Percentiles rank a stretch among this genome's conserved stretches.
Conservation (phyloP, 2,888 invertebrate genomes). For the Drosophila nigritarsus region DNA sequence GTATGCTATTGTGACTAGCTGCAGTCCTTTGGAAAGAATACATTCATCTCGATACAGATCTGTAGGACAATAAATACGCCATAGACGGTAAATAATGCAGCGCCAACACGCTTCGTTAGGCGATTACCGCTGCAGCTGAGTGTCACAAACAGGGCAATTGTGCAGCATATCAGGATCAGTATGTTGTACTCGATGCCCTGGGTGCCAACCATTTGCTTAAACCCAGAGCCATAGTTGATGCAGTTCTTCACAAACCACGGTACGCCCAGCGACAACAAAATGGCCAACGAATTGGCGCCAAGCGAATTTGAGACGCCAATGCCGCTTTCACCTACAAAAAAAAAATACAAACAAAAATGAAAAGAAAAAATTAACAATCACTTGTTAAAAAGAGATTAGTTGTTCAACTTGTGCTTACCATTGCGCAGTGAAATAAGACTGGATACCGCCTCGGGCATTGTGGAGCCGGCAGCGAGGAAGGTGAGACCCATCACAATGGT, state of each 20-base stretch:
- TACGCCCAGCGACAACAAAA: conserved; percentile 92
- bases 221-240: conserved; percentile 85
- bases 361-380: background rate
- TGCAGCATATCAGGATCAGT: conserved; percentile 91
- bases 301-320: conserved; percentile 95
- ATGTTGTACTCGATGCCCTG: conserved; percentile 93
- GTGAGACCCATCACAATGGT: conserved; percentile 97
- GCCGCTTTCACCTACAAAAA: conserved; percentile 89
- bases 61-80: conserved; percentile 90
- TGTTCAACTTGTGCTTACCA: conserved; percentile 86
- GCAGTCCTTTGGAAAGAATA: conserved; percentile 86
- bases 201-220: conserved; percentile 89
- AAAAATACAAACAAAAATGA: background rate
- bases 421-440: conserved; percentile 93
- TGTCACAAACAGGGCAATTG: conserved; percentile 89
- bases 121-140: conserved; percentile 90
- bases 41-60: conserved; percentile 91
- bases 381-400: background rate
- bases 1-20: conserved; percentile 42
- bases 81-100: conserved; percentile 89
- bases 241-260: conserved; percentile 94
- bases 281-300: conserved; percentile 94
- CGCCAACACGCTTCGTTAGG: conserved; percentile 89
- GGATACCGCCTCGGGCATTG: conserved; percentile 92
- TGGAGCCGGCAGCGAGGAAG: conserved; percentile 95